These are phyloP conservation scores for Magallana ariakensis DNA, from an alignment of 1,140 invertebrate species.

Conservation along the genomic window DNA sequence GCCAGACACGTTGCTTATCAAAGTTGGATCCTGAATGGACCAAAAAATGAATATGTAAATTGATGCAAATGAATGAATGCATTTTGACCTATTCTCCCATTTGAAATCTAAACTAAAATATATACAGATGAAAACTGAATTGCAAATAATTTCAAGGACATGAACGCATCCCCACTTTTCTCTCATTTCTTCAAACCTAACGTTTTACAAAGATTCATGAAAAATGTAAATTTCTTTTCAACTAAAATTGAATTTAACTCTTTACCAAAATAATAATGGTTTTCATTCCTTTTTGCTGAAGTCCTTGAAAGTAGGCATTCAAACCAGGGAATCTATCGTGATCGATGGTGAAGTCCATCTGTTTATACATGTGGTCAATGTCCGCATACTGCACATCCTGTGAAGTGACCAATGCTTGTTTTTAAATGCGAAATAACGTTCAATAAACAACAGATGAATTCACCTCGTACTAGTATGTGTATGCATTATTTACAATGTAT, in stretches of 20 bases:
- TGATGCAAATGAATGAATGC: too few relatives aligned
- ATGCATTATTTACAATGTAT: too few relatives aligned
- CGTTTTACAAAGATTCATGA: background rate
- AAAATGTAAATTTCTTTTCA: too few relatives aligned
- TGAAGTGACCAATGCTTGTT: background rate
- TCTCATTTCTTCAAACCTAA: background rate
- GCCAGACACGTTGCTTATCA: conserved; percentile 71
- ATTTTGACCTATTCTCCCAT: too few relatives aligned
- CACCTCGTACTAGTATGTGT: too few relatives aligned
- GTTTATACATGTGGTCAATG: conserved; percentile 92
- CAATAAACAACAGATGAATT: too few relatives aligned
- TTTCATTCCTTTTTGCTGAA: conserved; percentile 82
- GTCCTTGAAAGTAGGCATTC: conserved; percentile 86
- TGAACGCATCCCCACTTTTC: background rate
- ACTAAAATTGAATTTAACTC: background rate
- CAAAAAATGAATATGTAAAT: too few relatives aligned
- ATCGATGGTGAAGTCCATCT: conserved; percentile 92
- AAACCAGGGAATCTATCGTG: conserved; percentile 84
- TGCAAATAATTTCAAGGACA: too few relatives aligned
- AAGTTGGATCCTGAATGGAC: conserved; percentile 70
- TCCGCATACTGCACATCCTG: conserved; percentile 90
- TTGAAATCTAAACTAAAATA: too few relatives aligned
- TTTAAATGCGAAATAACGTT: too few relatives aligned
- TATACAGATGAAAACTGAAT: too few relatives aligned
- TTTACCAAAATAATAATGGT: conserved; percentile 70